Base-by-base conservation (phyloP, 2,113 vertebrate genomes). In the Scomber scombrus region DNA sequence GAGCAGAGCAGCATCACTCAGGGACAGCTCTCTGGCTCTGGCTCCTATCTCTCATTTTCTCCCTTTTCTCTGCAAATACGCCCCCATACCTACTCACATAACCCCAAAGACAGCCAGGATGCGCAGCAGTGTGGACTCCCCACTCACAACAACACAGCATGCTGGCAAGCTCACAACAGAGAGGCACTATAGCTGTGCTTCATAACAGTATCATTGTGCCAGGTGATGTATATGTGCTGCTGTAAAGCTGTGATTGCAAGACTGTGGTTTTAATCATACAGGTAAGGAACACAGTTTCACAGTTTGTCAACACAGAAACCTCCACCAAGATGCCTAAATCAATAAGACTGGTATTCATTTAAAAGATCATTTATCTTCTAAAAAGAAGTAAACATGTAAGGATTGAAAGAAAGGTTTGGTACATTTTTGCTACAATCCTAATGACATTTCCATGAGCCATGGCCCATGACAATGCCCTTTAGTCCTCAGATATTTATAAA, bases 1-100 rank as follows among this genome's bases (percentile, higher is more conserved):
- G 81, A 86, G 91, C 75, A 70, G 82, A 83, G 74, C 78, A 67
- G 89, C 81, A 89, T 93, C 89, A 91, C 79, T 93, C 92, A 86
- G 85, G 87, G 88, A 90, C 85, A 75, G 82, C 67, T 90, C 85
- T 85, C 86, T 77, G 80, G 86, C 82, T 86, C 67, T 85, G 78
- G 80, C 84, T 87, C 75, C 82, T 85, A 81, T 91, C 87, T 91
- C 78, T 91, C 89, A 84, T 89, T 92, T 87, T 80, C 75, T 82
- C 45, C 89, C 78, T 80, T 66, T 71, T 86, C 82, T 83, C 75
- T 78, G 75, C 75, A 88, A 89, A 91, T 81, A 81, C 88, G 58
- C 86, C 87, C 84, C 84, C 89, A 80, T 73, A 78, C 82, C 80
- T 81, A 56, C 85, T 88, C 85, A 71, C 85, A 86, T 75, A 88